Evolutionary conservation across 2,113 vertebrate genomes (phyloP), one percentile per base, ranked within the genome.

Genomic region (Corvus hawaiiensis): DNA sequence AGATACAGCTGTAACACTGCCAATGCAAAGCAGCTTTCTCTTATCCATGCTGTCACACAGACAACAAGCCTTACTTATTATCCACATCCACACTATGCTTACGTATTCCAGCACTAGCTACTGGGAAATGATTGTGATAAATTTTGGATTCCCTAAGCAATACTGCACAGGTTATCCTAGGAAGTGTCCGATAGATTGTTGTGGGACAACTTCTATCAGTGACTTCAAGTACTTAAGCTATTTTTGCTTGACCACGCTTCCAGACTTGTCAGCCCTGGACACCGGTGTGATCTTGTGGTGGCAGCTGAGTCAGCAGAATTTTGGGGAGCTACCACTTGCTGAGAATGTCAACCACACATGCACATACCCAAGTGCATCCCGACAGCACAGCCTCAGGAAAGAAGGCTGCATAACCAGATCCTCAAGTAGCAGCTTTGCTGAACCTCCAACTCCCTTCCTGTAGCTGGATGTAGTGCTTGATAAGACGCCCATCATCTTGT

Each of bases 211-310:
- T 66, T 35, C 13, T 52, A 22, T n/a, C 56, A 39, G 22, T 3
- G 0, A 3, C 49, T 94, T 52, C 43, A 71, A 17, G 21, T 17
- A 62, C 3, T 28, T 5, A 9, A 62, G 37, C 3, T 72, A 22
- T 43, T 67, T 82, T 73, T 68, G 56, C 32, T n/a, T 49, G 44
- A 43, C 21, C 18, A 19, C 4, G 1, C 24, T 61, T 18, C 35
- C 59, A 80, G 54, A 22, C 18, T 76, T 49, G n/a, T 52, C 55
- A 94, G 27, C 16, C 41, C 37, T 37, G 23, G 32, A 56, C 8
- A 17, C 12, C 2, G 4, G 16, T 44, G 9, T 55, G 58, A 2
- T 68, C 5, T 26, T 21, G 39, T 1, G 4, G 12, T 14, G 16
- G 16, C 44, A 86, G 27, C 46, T 73, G 41, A 69, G 49, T 21